Evolutionary conservation across 1,140 invertebrate species (phyloP).

Genomic region (Trichonephila inaurata): DNA sequence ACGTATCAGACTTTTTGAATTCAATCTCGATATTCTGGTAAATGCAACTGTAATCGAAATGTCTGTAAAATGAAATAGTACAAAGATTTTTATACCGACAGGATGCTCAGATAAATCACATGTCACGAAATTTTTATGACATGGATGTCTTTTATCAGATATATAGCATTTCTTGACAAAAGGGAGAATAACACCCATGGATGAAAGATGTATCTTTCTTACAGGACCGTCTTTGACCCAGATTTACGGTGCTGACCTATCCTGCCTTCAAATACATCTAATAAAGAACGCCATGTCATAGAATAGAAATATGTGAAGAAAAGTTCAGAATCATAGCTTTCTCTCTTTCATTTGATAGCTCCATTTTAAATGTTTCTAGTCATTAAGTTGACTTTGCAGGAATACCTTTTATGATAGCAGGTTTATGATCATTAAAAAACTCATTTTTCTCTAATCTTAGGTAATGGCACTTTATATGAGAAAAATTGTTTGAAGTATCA

Average conservation of each 20-base stretch:
- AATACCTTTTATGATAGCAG: too few relatives aligned
- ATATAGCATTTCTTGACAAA: slow-evolving; percentile 21
- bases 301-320: neutral
- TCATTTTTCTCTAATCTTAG: too few relatives aligned
- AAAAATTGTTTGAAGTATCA: too few relatives aligned
- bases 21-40: neutral
- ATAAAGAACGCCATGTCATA: neutral
- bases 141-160: neutral
- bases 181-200: neutral
- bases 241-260: neutral
- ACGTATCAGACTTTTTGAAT: neutral
- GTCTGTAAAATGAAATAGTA: slow-evolving; percentile 10
- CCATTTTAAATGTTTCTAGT: too few relatives aligned
- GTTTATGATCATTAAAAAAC: too few relatives aligned
- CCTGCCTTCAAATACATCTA: neutral
- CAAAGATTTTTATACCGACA: slow-evolving; percentile 39
- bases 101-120: slow-evolving; percentile 42
- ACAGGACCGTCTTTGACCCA: neutral
- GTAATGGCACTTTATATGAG: too few relatives aligned
- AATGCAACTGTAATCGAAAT: neutral
- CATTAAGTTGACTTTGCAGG: too few relatives aligned
- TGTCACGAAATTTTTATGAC: slow-evolving; percentile 38
- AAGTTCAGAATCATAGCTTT: too few relatives aligned
- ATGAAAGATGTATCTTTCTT: neutral
- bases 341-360: too few relatives aligned